Base-by-base conservation (phyloP, 2,888 invertebrate genomes). In the Drosophila algonquin region DNA sequence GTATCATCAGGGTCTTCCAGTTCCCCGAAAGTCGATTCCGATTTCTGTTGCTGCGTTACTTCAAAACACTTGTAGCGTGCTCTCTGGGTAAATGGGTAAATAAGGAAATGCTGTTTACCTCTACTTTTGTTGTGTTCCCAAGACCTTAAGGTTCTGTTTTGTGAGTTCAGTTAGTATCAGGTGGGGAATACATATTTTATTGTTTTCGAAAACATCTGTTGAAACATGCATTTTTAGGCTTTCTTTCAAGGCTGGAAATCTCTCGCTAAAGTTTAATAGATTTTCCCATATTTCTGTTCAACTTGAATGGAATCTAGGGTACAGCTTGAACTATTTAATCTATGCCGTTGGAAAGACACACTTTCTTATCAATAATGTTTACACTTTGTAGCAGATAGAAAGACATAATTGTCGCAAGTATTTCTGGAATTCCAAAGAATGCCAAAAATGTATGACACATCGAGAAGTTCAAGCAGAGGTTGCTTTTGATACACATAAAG, bases 11-110 rank as follows among this genome's bases (percentile, higher is more conserved):
- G 16, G 18, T 52, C 16, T 48, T 12, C n/a, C 48, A 44, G 21
- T 45, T 24, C 12, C 45, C 30, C n/a, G 9, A 14, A 47, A 40
- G 30, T 0, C 30, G 1, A 8, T 7, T 30, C 8, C 50, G 35
- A 50, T 67, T 55, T 55, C 8, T 12, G 35, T 10, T 67, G 55
- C 55, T 48, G 56, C 48, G 48, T 50, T 56, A 56, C 18, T 68
- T 56, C 45, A 68, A 50, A 68, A 68, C 65, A 68, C 50, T 68
- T 67, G 65, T 68, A n/a, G 40, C 57, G 48, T 35, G 35, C 57
- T 56, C 32, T 14, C 68, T 48, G 18, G 12, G 18, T 18, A 56
- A 56, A 50, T 45, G 18, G 32, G 40, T 68, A 67, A 67, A 67
- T 50, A 56, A 55, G 68, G 44, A 55, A 65, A 63, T 55, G 44